A percentile compares a stretch with the other conserved stretches of the same genome.
These are phyloP conservation scores for Anoplius nigerrimus DNA, from an alignment of 2,888 invertebrate genomes.

Conservation along the genomic window DNA sequence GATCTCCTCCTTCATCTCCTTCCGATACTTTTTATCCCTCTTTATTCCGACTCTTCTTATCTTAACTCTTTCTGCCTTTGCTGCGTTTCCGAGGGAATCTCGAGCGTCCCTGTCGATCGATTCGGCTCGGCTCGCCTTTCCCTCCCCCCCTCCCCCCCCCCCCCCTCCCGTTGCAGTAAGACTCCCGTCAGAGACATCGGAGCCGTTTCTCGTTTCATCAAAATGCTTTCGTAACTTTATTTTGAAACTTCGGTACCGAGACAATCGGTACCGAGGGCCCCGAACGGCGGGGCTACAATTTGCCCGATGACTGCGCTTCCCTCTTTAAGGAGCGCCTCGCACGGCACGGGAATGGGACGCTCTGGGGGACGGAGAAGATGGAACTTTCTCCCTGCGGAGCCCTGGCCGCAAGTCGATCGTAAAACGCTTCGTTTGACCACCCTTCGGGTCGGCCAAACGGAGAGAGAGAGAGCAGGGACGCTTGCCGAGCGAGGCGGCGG, in stretches of 20 bases:
- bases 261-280: constrained; percentile 2
- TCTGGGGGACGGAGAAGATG: too few species aligned
- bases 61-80: constrained; percentile 22
- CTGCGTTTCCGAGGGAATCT: constrained; percentile 31
- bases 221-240: constrained; percentile 20
- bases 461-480: too few species aligned
- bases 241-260: constrained; percentile 7
- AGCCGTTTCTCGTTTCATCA: constrained; percentile 1
- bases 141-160: neutral
- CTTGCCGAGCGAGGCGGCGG: too few species aligned
- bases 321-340: neutral
- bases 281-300: too few species aligned
- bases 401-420: too few species aligned
- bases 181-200: constrained; percentile 2
- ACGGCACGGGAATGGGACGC: too few species aligned
- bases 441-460: too few species aligned
- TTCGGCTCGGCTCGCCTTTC: constrained; percentile 1
- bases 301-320: neutral
- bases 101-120: constrained; percentile 26
- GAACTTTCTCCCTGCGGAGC: too few species aligned
- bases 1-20: constrained; percentile 33
- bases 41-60: constrained; percentile 39
- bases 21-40: constrained; percentile 32
- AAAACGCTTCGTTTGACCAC: too few species aligned
- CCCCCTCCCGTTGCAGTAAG: neutral